Base-by-base conservation (phyloP, 2,113 vertebrate genomes). In the Cinclus cinclus region DNA sequence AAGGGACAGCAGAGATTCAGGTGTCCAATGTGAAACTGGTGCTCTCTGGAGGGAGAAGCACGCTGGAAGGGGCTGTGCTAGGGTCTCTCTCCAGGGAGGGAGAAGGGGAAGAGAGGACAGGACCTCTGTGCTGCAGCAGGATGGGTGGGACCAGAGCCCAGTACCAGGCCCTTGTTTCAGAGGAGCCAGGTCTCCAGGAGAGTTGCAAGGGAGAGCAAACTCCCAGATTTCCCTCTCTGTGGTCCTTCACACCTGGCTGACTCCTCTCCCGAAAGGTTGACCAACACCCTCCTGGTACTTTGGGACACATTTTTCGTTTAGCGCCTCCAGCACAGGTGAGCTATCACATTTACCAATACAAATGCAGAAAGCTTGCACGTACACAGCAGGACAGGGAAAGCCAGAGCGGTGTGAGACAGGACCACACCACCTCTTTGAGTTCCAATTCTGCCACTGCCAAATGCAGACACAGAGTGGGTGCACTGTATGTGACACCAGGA, bases 401-500 rank as follows among this genome's bases (percentile, higher is more conserved):
- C 9, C 76, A 28, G 1, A 1, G 14, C 31, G 70, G 20, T 44
- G 62, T 74, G 31, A 52, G 10, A 70, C 49, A 76, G 46, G 33
- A 25, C 60, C 47, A 21, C 0, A 0, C 23, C 55, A 35, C 62
- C 1, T 1, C 60, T 52, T 1, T 0, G 1, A 70, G 59, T 8
- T 17, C 37, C 23, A 7, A 6, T 76, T 65, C 68, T 52, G 60
- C 37, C 77, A 33, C 56, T 56, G 62, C 47, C 24, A 2, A 52
- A 52, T 3, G 6, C 76, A 77, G 53, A 83, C 55, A 64, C 6
- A 33, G 28, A 31, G 23, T 6, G 14, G 28, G 47, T 31, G n/a
- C 19, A 4, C 44, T 23, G 1, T 7, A n/a, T 20, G 47, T 41
- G 25, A 39, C 50, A 73, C 30, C 37, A 41, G 39, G 24, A 23